A percentile compares a stretch with the other conserved stretches of the same genome.
Conservation (phyloP, 2,888 invertebrate genomes). For the Julus scanicus region DNA sequence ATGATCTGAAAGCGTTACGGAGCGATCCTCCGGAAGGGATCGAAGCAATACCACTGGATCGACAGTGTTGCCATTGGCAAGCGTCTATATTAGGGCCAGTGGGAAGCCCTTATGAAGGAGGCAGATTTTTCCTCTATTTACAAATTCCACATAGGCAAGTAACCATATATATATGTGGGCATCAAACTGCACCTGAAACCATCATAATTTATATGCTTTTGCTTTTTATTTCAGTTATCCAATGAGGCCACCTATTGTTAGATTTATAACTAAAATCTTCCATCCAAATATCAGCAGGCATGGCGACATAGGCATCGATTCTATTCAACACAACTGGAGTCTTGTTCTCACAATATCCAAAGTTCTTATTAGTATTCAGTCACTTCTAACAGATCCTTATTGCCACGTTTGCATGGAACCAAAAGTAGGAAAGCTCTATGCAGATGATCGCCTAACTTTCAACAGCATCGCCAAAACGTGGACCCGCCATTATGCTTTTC, state of each 20-base stretch:
- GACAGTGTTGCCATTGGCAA: constrained; percentile 90
- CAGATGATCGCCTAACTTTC: constrained; percentile 62
- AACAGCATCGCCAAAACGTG: constrained; percentile 66
- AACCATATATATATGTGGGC: neutral
- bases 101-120: constrained; percentile 94
- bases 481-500: constrained; percentile 66
- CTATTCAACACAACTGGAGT: constrained; percentile 97
- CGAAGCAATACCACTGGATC: constrained; percentile 82
- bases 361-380: constrained; percentile 62
- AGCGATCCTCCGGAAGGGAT: constrained; percentile 87
- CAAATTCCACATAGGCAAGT: constrained; percentile 77
- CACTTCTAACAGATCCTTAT: constrained; percentile 64
- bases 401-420: constrained; percentile 68
- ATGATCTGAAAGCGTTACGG: constrained; percentile 74
- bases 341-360: constrained; percentile 88
- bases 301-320: constrained; percentile 95
- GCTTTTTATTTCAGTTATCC: constrained; percentile 75
- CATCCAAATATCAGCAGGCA: constrained; percentile 96
- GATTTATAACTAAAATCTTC: constrained; percentile 91
- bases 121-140: constrained; percentile 88
- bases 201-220: neutral
- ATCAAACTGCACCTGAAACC: neutral
- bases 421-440: constrained; percentile 62
- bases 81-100: constrained; percentile 91
- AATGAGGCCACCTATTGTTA: constrained; percentile 88